These are phyloP conservation scores for Eretmochelys imbricata DNA, from an alignment of 2,113 vertebrate species.

Conservation along the genomic window DNA sequence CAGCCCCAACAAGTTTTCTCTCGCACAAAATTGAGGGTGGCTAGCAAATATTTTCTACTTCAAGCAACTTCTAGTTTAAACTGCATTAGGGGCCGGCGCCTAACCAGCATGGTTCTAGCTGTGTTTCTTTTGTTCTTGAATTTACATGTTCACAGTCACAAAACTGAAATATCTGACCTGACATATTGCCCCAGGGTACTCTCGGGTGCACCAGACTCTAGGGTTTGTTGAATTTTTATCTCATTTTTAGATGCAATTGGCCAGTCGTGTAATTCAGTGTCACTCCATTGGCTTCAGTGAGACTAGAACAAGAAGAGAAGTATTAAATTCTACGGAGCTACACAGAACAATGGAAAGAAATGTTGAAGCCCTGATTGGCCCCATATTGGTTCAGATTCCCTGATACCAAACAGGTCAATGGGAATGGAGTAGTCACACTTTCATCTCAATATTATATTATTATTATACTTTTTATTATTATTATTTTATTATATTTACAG, in stretches of 20 bases:
- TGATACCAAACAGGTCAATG: background rate
- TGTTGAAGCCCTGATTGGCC: background rate
- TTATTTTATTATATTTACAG: background rate
- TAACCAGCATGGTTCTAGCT: background rate
- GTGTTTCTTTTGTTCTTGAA: background rate
- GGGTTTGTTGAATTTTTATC: background rate
- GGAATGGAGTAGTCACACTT: background rate
- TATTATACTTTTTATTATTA: background rate
- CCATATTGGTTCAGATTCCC: background rate
- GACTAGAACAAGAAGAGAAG: background rate
- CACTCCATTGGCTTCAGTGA: background rate
- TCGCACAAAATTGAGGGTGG: background rate
- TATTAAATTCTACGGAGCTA: background rate
- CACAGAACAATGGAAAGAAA: background rate
- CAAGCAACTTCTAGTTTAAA: background rate
- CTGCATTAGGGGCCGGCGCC: background rate
- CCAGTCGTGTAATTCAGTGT: background rate
- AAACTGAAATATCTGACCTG: background rate
- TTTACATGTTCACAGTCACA: background rate
- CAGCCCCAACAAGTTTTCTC: background rate
- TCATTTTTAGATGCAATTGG: background rate
- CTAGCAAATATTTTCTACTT: background rate
- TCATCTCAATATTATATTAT: fast-evolving
- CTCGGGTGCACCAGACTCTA: background rate
- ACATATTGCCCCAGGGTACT: background rate